Percentiles rank a stretch among this genome's conserved stretches.
phyloP scores from a whole-genome alignment of 2,797 vertebrate genomes.

The Phoebastria nigripes region DNA sequence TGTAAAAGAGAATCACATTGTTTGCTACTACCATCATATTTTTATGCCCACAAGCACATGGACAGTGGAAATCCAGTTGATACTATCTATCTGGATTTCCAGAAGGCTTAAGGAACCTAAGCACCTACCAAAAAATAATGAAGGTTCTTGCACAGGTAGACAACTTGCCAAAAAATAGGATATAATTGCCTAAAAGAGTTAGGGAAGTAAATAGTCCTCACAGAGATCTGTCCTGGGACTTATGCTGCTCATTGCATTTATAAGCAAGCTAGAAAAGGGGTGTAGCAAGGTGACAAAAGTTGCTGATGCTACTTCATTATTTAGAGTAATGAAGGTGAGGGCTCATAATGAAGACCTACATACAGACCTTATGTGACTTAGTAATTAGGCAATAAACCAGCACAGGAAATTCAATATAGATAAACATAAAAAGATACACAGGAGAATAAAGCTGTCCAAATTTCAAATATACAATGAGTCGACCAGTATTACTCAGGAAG shows the following conservation, averaged over 20 bases:
- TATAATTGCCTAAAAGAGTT: neutral
- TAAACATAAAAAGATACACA: neutral
- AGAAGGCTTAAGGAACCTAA: neutral
- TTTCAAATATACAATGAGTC: neutral
- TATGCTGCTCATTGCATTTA: fast-evolving
- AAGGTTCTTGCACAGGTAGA: neutral
- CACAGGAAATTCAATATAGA: neutral
- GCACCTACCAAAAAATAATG: neutral
- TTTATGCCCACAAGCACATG: neutral
- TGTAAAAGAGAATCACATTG: neutral
- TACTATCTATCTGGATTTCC: neutral
- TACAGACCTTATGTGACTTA: neutral
- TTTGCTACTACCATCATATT: neutral
- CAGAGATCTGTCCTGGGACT: neutral
- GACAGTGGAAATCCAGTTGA: neutral
- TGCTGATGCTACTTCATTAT: neutral
- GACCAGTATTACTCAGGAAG: neutral
- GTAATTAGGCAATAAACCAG: neutral
- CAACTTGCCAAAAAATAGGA: neutral
- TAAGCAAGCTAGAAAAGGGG: neutral
- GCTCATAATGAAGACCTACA: neutral
- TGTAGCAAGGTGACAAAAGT: neutral
- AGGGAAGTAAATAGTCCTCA: neutral
- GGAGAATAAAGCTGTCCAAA: neutral
- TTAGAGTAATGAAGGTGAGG: neutral